Evolutionary conservation across 1,140 invertebrate genomes (phyloP).

Genomic region (Semibalanus balanoides): DNA sequence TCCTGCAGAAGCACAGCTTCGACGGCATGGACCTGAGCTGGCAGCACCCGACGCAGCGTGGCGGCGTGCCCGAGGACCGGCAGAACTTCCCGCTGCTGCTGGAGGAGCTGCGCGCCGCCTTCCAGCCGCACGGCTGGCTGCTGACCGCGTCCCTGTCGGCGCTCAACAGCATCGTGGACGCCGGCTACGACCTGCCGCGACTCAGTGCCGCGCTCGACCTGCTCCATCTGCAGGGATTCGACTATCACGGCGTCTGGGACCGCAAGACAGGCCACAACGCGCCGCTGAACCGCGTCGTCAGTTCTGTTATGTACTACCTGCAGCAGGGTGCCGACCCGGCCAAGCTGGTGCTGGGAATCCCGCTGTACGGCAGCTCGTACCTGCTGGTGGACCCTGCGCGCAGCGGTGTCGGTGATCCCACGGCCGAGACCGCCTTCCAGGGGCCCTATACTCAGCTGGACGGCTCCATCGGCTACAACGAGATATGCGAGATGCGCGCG

Average conservation of each 20-base stretch:
- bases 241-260: conserved; percentile 78
- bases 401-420: conserved; percentile 27
- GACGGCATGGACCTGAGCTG: conserved; percentile 63
- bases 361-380: conserved; percentile 70
- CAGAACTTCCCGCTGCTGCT: conserved; percentile 53
- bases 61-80: conserved; percentile 53
- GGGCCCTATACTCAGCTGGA: conserved; percentile 63
- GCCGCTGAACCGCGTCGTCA: conserved; percentile 26
- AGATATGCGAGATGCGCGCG: conserved; percentile 33
- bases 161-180: conserved; percentile 25
- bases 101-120: conserved; percentile 38
- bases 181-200: conserved; percentile 44
- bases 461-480: conserved; percentile 78
- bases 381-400: conserved; percentile 31
- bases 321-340: conserved; percentile 25
- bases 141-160: conserved; percentile 40
- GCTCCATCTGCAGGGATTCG: conserved; percentile 78
- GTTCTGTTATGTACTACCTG: conserved; percentile 19
- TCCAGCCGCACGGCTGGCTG: conserved; percentile 32
- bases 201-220: conserved; percentile 42
- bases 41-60: conserved; percentile 62
- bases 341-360: conserved; percentile 43
- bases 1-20: conserved; percentile 49
- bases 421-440: conserved; percentile 21
- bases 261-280: conserved; percentile 55